Evolutionary conservation across 2,797 vertebrate species (phyloP).

Genomic region (Clarias platycephalus): DNA sequence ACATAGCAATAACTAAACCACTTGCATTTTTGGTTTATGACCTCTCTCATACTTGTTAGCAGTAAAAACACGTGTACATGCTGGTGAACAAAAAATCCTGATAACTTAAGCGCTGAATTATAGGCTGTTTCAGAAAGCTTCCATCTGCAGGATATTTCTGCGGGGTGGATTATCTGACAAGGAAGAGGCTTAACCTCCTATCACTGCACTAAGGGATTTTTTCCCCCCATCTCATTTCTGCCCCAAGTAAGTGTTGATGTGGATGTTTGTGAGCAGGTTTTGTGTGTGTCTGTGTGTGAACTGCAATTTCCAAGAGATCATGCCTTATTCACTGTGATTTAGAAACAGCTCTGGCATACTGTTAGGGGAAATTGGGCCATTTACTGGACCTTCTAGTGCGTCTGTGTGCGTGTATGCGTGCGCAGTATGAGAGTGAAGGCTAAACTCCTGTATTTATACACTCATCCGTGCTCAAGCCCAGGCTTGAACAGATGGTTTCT

Average conservation of each 20-base stretch:
- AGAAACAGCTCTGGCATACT: constrained; percentile 41
- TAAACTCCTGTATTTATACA: constrained; percentile 74
- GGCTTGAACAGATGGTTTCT: constrained; percentile 78
- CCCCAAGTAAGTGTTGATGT: constrained; percentile 65
- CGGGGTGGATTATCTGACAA: constrained; percentile 77
- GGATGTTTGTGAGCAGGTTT: constrained; percentile 40
- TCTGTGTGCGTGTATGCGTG: background rate
- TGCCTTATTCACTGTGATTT: constrained; percentile 40
- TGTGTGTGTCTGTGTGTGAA: constrained; percentile 13
- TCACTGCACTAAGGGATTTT: constrained; percentile 65
- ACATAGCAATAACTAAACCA: background rate
- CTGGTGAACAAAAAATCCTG: constrained; percentile 70
- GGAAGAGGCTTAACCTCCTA: constrained; percentile 75
- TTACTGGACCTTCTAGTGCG: constrained; percentile 60
- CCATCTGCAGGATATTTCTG: constrained; percentile 78
- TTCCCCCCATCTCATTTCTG: constrained; percentile 61
- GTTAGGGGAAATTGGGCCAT: constrained; percentile 53
- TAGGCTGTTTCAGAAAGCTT: constrained; percentile 74
- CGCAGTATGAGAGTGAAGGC: constrained; percentile 68
- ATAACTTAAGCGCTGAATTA: constrained; percentile 80
- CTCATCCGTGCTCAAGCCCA: constrained; percentile 69
- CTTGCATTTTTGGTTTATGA: background rate
- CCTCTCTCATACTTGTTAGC: constrained; percentile 56
- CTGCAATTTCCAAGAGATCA: constrained; percentile 50
- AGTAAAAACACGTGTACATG: constrained; percentile 57